Evolutionary conservation across 2,113 vertebrate species (phyloP), one percentile per base, ranked within the genome.

Genomic region (Accipiter cooperii): DNA sequence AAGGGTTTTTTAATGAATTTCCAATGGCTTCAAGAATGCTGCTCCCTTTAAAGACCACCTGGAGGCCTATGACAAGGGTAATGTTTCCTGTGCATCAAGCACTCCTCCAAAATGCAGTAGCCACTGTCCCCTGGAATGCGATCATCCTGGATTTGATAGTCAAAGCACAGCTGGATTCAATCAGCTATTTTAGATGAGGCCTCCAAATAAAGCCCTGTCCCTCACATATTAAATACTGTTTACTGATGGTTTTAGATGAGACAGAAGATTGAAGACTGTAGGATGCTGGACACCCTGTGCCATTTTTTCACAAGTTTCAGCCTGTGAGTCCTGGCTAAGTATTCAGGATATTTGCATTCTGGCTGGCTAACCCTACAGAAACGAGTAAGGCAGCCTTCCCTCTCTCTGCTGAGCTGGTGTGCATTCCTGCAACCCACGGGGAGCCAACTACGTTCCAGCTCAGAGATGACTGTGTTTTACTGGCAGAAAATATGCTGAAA

Each of bases 401-500:
- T 63, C 51, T 55, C 64, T 65, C 70, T 63, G 79, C 55, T 79
- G 84, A 77, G 64, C 76, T 93, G 64, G 25, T 92, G 51, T n/a
- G 46, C n/a, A 42, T 58, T 74, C 65, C 55, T 78, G 80, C 64
- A 89, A 69, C 69, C 66, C 76, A 66, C 6, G 4, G 64, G 57
- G 57, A 92, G 68, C 61, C 69, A 87, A 61, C 38, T 22, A 69
- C 4, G 10, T 78, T 87, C 71, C 83, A 74, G 76, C 69, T 84
- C 80, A 76, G 52, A 89, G n/a, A n/a, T 29, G 28, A 93, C 47
- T 76, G 17, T 66, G 51, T 47, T 84, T 87, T 64, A 95, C 51
- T 52, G 38, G 80, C 80, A 95, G 51, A 94, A 91, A 94, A 89
- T 34, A 78, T 14, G 36, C 28, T 82, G 57, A 81, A 88, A 96